Evolutionary conservation across 2,797 vertebrate species (phyloP), one percentile per base, ranked within the genome.

Genomic region (Nothura maculosa): DNA sequence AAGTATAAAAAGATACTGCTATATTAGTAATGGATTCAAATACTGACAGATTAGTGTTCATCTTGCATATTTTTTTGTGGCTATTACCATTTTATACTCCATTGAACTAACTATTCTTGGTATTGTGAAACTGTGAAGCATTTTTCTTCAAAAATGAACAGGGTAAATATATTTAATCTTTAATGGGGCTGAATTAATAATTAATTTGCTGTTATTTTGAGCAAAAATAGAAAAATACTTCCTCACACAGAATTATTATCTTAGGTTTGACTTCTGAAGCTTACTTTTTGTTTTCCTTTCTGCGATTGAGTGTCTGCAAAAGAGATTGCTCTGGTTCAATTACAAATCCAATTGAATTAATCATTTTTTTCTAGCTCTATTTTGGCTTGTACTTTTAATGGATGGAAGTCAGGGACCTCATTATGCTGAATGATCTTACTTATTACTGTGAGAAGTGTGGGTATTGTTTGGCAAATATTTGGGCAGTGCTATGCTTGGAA

Each of bases 61-160:
- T 40, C 12, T 60, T 55, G 47, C 10, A 68, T 34, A 17, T 22
- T 55, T 81, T 54, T 81, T 68, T 64, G 19, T 73, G 24, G 52
- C 73, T 83, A 76, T 81, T 70, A 52, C 16, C 38, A 19, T 81
- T 38, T 93, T 79, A 90, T 69, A 85, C 21, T 57, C 45, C n/a
- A 72, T 54, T 76, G 88, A 94, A 73, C 21, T 92, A 27, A 81
- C 34, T 94, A 57, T 21, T 87, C 92, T 64, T 83, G 68, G 50
- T 32, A 58, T 32, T 28, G n/a, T 58, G 7, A 91, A 87, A 86
- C 64, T 87, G 61, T 40, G 25, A 76, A 34, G 57, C 64, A 10
- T 54, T 18, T 42, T 25, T 64, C 27, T 85, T 4, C 54, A 66
- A 91, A 93, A 91, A 86, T 43, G 28, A 84, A 78, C 85, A 28